These are phyloP conservation scores for Pantelozetes paolii DNA, from an alignment of 2,888 invertebrate species.

Conservation along the genomic window DNA sequence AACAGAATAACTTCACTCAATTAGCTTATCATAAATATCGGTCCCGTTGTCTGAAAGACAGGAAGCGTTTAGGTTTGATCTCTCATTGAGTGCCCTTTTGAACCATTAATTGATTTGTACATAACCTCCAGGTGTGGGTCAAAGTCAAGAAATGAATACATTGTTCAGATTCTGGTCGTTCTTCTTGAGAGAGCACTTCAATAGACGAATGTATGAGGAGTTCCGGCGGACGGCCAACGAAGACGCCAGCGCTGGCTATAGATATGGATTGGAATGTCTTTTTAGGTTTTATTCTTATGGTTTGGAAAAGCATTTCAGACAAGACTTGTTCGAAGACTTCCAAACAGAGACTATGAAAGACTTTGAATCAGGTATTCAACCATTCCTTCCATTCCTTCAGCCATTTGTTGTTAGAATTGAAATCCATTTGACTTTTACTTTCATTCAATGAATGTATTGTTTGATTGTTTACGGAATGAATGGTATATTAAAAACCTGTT, in stretches of 20 bases:
- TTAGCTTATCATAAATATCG: conserved; percentile 95
- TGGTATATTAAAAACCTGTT: conserved; percentile 23
- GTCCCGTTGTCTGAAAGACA: conserved; percentile 85
- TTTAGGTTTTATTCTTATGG: conserved; percentile 99
- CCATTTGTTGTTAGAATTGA: not conserved
- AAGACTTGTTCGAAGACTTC: conserved; percentile 92
- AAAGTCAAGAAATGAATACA: conserved; percentile 99
- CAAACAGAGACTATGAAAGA: conserved; percentile 85
- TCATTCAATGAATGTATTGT: conserved; percentile 16
- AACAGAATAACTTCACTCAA: conserved; percentile 96
- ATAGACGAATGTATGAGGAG: conserved; percentile 95
- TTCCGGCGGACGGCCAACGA: conserved; percentile 87
- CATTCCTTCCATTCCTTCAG: not conserved
- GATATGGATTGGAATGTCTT: conserved; percentile 63
- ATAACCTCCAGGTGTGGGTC: conserved; percentile 80
- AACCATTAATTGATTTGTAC: not conserved
- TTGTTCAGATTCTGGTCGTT: conserved; percentile 99
- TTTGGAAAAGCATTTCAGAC: conserved; percentile 88
- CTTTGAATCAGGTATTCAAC: conserved; percentile 69
- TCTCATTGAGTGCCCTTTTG: not conserved
- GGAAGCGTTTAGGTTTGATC: conserved; percentile 43
- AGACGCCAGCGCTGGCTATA: conserved; percentile 83
- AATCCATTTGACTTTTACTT: conserved; percentile 44
- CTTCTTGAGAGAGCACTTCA: conserved; percentile 96
- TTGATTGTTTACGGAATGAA: conserved; percentile 29